phyloP scores from a whole-genome alignment of 2,113 vertebrate genomes.

The Charadrius vociferus region DNA sequence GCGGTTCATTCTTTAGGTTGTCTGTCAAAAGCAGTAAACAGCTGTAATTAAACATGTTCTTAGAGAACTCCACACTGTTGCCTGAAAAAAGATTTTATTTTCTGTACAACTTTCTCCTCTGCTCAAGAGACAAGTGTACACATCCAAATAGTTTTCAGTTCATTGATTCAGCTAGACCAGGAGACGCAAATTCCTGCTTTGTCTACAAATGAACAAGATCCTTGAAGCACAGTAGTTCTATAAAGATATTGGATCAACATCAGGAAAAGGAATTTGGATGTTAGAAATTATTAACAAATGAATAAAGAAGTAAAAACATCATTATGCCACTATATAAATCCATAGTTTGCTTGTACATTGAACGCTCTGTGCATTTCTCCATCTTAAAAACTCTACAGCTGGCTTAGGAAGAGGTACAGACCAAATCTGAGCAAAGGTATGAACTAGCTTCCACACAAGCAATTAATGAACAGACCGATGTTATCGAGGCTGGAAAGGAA shows the following conservation, averaged over 20 bases:
- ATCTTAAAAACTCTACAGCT: not conserved
- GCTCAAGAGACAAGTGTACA: not conserved
- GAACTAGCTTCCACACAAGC: not conserved
- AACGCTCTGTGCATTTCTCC: not conserved
- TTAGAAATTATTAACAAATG: not conserved
- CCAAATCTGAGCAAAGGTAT: not conserved
- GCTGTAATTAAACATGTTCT: not conserved
- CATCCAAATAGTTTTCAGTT: not conserved
- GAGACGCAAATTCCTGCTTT: not conserved
- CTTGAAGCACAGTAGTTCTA: not conserved
- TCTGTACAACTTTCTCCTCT: accelerated
- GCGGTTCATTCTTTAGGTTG: not conserved
- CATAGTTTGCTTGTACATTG: not conserved
- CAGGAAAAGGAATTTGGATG: not conserved
- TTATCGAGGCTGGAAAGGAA: not conserved
- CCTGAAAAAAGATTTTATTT: not conserved
- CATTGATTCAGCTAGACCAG: not conserved
- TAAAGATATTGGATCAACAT: not conserved
- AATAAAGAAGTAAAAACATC: not conserved
- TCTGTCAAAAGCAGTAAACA: not conserved
- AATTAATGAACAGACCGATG: not conserved
- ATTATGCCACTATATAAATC: not conserved
- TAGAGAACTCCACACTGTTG: not conserved
- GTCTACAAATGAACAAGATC: not conserved
- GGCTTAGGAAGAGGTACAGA: not conserved